Evolutionary conservation across 2,888 invertebrate genomes (phyloP), one percentile per base, ranked within the genome.

Genomic region (Aphodius sticticus): DNA sequence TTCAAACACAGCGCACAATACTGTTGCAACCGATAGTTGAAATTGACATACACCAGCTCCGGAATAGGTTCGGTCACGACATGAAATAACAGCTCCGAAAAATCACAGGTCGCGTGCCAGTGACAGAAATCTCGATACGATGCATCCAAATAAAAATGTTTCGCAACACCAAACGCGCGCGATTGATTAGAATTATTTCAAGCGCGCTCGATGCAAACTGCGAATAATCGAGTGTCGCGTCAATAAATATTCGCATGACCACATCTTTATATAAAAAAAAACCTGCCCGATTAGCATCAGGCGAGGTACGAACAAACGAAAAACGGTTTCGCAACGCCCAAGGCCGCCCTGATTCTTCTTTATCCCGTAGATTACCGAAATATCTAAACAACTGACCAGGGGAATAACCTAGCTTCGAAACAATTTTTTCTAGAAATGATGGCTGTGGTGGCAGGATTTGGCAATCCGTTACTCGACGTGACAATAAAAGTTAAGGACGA

Each of bases 381-480:
- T 53, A 53, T 12, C 53, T 53, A 53, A 26, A 76, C 12, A 9
- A 16, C 70, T 69, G 37, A 14, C 70, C 70, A 69, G 79, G 77
- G 79, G 78, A 72, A 80, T 70, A 77, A 71, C 78, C 78, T 53
- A n/a, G n/a, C 26, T 69, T 70, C 37, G 26, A 26, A 26, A 26
- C 26, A 53, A 9, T 53, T 53, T 53, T 53, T 53, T 53, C 16
- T 3, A 69, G n/a, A 72, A 81, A 75, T 81, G 16, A 87, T 86
- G 86, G 84, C 84, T 38, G 77, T 86, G 35, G 81, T 90, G 71
- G 86, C 87, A 71, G 88, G 88, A 5, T 90, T 90, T 83, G 90
- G 90, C 6, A 90, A 90, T 84, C 90, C 90, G 5, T 82, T 90
- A 80, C 82, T 90, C 75, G 90, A 90, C 82, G 86, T 88, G 38